Percentiles rank a stretch among this genome's conserved stretches.
Evolutionary conservation across 2,113 vertebrate genomes (phyloP).

Genomic region (Monopterus albus): DNA sequence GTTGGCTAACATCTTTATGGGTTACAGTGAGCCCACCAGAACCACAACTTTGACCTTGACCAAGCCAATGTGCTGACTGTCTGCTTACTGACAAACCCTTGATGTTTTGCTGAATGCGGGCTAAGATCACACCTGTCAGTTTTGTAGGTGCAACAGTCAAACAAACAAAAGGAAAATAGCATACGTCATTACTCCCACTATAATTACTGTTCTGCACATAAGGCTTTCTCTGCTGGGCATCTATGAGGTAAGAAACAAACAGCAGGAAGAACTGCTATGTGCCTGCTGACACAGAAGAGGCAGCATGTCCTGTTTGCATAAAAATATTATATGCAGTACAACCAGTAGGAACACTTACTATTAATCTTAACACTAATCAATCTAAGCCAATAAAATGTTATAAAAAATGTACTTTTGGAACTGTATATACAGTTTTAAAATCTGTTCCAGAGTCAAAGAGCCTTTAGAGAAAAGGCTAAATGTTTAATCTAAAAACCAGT

Average conservation of each 20-base stretch:
- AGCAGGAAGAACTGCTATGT: constrained; percentile 1
- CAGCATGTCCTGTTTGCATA: neutral
- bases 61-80: neutral
- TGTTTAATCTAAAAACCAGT: neutral
- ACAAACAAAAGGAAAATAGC: neutral
- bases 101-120: neutral
- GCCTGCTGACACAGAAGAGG: neutral
- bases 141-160: constrained; percentile 4
- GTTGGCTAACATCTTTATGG: neutral
- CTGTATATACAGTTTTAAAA: too few species aligned
- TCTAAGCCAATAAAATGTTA: too few species aligned
- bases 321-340: neutral
- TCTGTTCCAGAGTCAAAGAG: neutral
- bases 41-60: neutral
- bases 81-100: neutral
- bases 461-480: neutral
- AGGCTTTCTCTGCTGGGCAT: constrained; percentile 28
- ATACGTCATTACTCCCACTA: neutral
- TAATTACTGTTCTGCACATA: constrained; percentile 20
- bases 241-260: constrained; percentile 34
- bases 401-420: too few species aligned
- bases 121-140: neutral
- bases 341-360: neutral
- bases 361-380: too few species aligned
- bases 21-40: constrained; percentile 2